Percentiles rank a stretch among this genome's conserved stretches.
These are phyloP conservation scores for Antheraea assamensis DNA, from an alignment of 2,888 invertebrate genomes.

Conservation along the genomic window DNA sequence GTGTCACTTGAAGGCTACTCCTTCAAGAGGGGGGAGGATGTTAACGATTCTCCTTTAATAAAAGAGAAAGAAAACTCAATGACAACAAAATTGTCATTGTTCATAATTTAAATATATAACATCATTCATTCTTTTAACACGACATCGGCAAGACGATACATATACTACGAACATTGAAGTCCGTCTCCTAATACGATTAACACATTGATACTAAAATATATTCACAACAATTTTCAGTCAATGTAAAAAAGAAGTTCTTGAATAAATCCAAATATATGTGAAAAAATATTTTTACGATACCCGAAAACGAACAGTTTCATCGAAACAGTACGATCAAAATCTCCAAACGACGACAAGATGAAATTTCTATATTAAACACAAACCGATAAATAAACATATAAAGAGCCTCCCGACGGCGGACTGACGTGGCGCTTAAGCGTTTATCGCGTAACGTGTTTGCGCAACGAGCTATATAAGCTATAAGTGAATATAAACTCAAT, in stretches of 20 bases:
- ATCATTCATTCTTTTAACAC: too few species aligned
- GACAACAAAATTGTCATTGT: too few species aligned
- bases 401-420: not conserved
- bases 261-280: not conserved
- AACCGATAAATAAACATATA: slow-evolving; percentile 14
- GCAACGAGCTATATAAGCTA: slow-evolving; percentile 12
- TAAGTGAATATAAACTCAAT: slow-evolving; percentile 14
- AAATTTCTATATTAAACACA: slow-evolving; percentile 1
- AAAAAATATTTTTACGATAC: not conserved
- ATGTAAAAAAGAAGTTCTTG: not conserved
- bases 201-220: too few species aligned
- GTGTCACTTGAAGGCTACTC: too few species aligned
- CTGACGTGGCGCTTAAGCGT: slow-evolving; percentile 1
- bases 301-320: not conserved
- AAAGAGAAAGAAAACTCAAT: too few species aligned
- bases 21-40: too few species aligned
- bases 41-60: too few species aligned
- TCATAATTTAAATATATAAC: too few species aligned
- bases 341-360: not conserved
- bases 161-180: too few species aligned
- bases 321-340: not conserved
- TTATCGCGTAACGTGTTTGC: slow-evolving; percentile 12
- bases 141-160: too few species aligned
- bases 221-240: too few species aligned
- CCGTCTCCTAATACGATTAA: too few species aligned